phyloP scores from a whole-genome alignment of 2,797 vertebrate genomes.

The Mus caroli region DNA sequence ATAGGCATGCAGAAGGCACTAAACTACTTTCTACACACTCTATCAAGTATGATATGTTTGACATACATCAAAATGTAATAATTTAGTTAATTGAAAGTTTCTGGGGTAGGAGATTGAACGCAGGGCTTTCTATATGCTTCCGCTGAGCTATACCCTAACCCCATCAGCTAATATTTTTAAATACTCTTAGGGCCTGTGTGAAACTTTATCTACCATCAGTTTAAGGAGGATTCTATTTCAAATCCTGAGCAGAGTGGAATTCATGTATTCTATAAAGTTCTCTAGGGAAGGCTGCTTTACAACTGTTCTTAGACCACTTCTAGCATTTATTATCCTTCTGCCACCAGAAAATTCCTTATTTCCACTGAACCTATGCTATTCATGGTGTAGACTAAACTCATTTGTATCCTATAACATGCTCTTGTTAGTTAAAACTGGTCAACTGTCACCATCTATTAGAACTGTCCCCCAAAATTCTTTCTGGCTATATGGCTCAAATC shows the following conservation, averaged over 20 bases:
- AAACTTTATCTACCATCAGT: constrained; percentile 42
- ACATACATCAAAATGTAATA: not conserved
- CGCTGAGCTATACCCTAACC: not conserved
- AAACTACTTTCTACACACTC: constrained; percentile 15
- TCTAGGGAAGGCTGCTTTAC: constrained; percentile 59
- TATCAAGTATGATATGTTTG: not conserved
- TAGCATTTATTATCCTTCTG: constrained; percentile 59
- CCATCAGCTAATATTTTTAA: constrained; percentile 56
- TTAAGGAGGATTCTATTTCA: constrained; percentile 68
- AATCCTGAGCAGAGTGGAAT: constrained; percentile 47
- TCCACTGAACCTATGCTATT: constrained; percentile 20
- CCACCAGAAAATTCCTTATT: constrained; percentile 56
- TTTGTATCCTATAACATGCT: constrained; percentile 9
- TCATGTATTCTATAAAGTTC: constrained; percentile 25
- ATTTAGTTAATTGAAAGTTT: constrained; percentile 44
- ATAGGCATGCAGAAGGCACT: not conserved
- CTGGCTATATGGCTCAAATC: constrained; percentile 38
- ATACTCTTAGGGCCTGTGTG: not conserved
- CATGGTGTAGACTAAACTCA: constrained; percentile 39
- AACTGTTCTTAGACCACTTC: constrained; percentile 56
- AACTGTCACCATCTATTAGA: constrained; percentile 44
- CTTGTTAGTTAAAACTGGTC: constrained; percentile 62
- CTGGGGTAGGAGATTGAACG: not conserved
- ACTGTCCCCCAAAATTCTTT: not conserved
- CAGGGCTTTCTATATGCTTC: not conserved